Conservation (phyloP, 2,888 invertebrate species). For the Celastrina argiolus region DNA sequence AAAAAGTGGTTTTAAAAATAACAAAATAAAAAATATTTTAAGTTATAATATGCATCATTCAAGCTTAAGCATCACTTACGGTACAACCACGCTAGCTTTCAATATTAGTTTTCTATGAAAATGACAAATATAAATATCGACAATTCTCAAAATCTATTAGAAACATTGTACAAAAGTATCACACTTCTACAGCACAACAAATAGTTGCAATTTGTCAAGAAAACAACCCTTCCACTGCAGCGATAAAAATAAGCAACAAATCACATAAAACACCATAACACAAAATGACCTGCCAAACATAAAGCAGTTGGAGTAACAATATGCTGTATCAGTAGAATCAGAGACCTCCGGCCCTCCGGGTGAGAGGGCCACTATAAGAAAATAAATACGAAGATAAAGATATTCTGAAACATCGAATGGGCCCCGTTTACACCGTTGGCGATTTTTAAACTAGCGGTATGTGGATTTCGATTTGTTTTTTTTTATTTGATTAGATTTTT, state of each 20-base stretch:
- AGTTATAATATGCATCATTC: too few relatives aligned
- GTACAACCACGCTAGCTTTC: too few relatives aligned
- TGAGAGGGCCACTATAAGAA: conserved; percentile 47
- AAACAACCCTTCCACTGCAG: conserved; percentile 29
- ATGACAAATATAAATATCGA: too few relatives aligned
- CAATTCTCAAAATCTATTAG: neutral
- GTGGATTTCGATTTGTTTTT: too few relatives aligned
- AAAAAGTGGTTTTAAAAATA: too few relatives aligned
- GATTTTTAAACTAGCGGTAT: too few relatives aligned
- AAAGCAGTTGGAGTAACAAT: conserved; percentile 47
- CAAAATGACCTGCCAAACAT: conserved; percentile 48
- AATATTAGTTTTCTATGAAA: too few relatives aligned
- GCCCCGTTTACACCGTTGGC: conserved; percentile 46
- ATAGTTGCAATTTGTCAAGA: conserved; percentile 13
- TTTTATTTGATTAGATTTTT: too few relatives aligned
- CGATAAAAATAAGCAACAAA: conserved; percentile 37
- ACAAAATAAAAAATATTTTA: too few relatives aligned
- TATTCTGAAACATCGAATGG: conserved; percentile 65
- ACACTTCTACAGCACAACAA: neutral
- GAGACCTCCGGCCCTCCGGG: conserved; percentile 52
- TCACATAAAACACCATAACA: conserved; percentile 35
- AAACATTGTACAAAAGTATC: neutral
- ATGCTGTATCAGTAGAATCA: conserved; percentile 50
- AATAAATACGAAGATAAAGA: conserved; percentile 71
- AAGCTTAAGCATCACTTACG: too few relatives aligned